Percentiles rank a stretch among this genome's conserved stretches.
phyloP scores from a whole-genome alignment of 2,113 vertebrate genomes.

The Pomatostomus ruficeps region DNA sequence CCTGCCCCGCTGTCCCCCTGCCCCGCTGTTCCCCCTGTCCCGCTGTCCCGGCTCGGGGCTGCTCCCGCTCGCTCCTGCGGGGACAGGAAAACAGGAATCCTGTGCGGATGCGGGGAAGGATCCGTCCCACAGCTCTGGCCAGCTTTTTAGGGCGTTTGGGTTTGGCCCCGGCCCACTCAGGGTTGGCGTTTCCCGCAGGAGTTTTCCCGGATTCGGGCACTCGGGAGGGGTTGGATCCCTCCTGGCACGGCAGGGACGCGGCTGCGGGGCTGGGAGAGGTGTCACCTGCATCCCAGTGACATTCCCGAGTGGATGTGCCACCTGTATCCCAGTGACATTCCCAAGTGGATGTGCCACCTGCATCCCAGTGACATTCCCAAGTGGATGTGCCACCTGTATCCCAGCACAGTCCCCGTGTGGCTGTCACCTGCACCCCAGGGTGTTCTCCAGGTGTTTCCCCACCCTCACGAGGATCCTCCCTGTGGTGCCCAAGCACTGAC shows the following conservation, averaged over 20 bases:
- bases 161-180: not conserved
- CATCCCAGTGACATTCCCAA: accelerated
- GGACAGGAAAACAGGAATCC: too few relatives aligned
- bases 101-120: too few relatives aligned
- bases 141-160: not conserved
- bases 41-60: too few relatives aligned
- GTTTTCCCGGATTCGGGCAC: not conserved
- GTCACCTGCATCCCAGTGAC: accelerated
- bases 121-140: too few relatives aligned
- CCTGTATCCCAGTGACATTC: accelerated
- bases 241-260: accelerated
- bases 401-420: too few relatives aligned
- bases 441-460: not conserved
- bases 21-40: too few relatives aligned
- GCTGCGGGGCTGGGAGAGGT: accelerated
- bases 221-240: not conserved
- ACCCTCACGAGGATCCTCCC: accelerated
- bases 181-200: not conserved
- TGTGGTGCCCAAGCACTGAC: accelerated
- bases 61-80: too few relatives aligned
- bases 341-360: too few relatives aligned
- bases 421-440: accelerated
- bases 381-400: not conserved
- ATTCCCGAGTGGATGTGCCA: accelerated
- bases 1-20: too few relatives aligned